Base-by-base conservation (phyloP, 2,888 invertebrate genomes). In the Branchellion lobata region DNA sequence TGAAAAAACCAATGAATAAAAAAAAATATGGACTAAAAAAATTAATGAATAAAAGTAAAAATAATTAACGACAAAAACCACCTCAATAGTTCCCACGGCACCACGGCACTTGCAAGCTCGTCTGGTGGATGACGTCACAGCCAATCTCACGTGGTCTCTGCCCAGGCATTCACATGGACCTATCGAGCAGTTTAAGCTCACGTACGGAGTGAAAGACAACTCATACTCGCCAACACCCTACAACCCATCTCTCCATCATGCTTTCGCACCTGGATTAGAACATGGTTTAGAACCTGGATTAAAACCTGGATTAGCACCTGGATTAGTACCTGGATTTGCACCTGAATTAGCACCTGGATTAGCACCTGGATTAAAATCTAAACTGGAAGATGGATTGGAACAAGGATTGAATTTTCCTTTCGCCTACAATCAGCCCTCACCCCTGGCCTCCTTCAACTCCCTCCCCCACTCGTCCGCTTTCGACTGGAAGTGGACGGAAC, bases 91-190 rank as follows among this genome's bases (percentile, higher is more conserved):
- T 57, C 77, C 77, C 34, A 33, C 77, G 0, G 31, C 61, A 1
- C 77, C 77, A 18, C 47, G 65, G 36, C 47, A 77, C 29, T 65
- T 77, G 61, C n/a, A 24, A 57, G 57, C 36, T 36, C 33, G 24
- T 57, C 65, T 77, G n/a, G n/a, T 77, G 14, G 53, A 77, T 33
- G 27, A 57, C 24, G n/a, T n/a, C 27, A 51, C 21, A 31, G 65
- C 53, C 33, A 61, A 65, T 29, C 34, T 77, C 21, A 34, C 33
- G 1, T 77, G 77, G 77, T 34, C 33, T 31, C n/a, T 57, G 0
- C 65, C 77, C 24, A 77, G 53, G 65, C 27, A 57, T 2, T 33
- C 18, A 8, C 61, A 77, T 36, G 77, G 77, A 0, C 77, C 77
- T n/a, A 1, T 65, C 1, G 77, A 77, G n/a, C 24, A 57, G 29